Evolutionary conservation across 2,113 vertebrate genomes (phyloP).

Genomic region (Narcine bancroftii): DNA sequence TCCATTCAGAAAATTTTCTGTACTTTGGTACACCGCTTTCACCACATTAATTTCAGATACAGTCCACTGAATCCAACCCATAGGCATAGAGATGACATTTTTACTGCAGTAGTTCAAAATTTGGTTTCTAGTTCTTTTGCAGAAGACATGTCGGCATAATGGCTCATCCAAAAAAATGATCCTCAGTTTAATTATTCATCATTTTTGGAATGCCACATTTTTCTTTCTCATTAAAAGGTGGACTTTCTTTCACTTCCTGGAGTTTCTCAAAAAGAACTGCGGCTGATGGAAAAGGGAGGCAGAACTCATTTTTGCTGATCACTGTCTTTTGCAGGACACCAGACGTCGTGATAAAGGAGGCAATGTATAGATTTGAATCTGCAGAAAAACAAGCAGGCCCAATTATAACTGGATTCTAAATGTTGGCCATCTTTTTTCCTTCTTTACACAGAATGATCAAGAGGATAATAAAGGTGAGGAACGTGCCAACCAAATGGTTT

Average conservation of each 20-base stretch:
- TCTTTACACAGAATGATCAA: background rate
- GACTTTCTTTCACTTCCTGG: background rate
- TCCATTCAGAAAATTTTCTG: background rate
- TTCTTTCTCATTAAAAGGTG: background rate
- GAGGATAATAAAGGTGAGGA: background rate
- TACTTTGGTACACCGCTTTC: slow-evolving; percentile 25
- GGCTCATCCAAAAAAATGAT: background rate
- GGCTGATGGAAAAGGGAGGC: background rate
- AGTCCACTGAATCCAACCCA: slow-evolving; percentile 1
- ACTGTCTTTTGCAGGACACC: slow-evolving; percentile 65
- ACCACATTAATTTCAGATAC: background rate
- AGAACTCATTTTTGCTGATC: slow-evolving; percentile 26
- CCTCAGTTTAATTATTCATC: background rate
- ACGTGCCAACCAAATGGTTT: background rate
- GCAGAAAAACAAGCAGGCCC: slow-evolving; percentile 35
- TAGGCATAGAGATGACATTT: background rate
- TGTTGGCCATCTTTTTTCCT: background rate
- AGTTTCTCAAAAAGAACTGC: background rate
- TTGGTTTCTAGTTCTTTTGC: background rate
- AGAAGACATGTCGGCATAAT: background rate
- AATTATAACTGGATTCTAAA: background rate
- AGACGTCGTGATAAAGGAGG: slow-evolving; percentile 81
- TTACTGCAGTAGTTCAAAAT: background rate
- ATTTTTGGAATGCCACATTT: background rate
- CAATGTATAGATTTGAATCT: slow-evolving; percentile 93